A percentile compares a stretch with the other conserved stretches of the same genome.
These are phyloP conservation scores for Lepilemur ruficaudatus DNA, from an alignment of 2,797 vertebrate genomes.

Conservation along the genomic window DNA sequence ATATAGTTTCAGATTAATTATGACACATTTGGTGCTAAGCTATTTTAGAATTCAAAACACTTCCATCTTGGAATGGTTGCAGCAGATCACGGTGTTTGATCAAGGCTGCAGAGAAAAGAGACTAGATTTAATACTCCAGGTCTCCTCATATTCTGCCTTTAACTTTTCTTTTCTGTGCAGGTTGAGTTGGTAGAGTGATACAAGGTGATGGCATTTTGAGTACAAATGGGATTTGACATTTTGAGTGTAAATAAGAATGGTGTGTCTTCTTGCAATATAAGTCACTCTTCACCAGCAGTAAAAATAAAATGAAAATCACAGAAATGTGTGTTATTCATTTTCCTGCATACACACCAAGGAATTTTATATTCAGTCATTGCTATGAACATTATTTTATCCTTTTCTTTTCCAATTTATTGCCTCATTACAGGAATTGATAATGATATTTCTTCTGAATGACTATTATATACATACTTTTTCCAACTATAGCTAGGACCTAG, in stretches of 20 bases:
- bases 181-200: conserved; percentile 48
- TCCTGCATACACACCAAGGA: conserved; percentile 21
- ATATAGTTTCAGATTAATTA: conserved; percentile 77
- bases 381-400: conserved; percentile 7
- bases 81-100: conserved; percentile 68
- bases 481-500: neutral
- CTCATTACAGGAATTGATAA: conserved; percentile 61
- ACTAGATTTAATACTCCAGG: conserved; percentile 3
- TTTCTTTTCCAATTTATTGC: conserved; percentile 62
- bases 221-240: conserved; percentile 69
- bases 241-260: conserved; percentile 67
- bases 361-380: conserved; percentile 39
- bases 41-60: conserved; percentile 79
- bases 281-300: conserved; percentile 43
- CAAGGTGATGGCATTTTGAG: conserved; percentile 67
- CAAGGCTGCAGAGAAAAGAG: conserved; percentile 40
- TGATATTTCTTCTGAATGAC: conserved; percentile 50
- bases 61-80: conserved; percentile 71
- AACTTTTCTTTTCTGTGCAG: conserved; percentile 47
- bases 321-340: conserved; percentile 51
- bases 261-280: conserved; percentile 45
- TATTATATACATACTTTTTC: conserved; percentile 26
- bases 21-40: conserved; percentile 74
- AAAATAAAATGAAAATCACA: conserved; percentile 61
- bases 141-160: conserved; percentile 32